Conservation (phyloP, 2,113 vertebrate genomes). For the Gyps fulvus region DNA sequence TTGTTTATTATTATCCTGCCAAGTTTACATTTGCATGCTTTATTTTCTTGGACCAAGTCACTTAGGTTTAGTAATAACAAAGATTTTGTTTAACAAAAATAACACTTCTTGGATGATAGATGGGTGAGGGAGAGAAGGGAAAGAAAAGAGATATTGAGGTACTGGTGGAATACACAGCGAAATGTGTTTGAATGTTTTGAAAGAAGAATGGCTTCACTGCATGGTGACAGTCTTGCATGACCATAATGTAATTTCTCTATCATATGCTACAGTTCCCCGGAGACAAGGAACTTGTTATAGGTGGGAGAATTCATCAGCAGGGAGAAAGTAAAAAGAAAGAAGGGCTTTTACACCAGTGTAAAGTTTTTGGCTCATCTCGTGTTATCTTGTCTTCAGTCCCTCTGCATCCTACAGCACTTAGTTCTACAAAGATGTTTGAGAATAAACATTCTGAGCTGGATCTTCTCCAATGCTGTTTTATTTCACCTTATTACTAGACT, state of each 20-base stretch:
- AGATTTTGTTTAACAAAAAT: neutral
- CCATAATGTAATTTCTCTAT: neutral
- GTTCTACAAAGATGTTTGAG: neutral
- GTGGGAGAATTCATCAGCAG: neutral
- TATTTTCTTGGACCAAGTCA: constrained; percentile 9
- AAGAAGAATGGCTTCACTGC: neutral
- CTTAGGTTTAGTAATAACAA: neutral
- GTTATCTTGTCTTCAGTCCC: neutral
- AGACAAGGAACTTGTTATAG: neutral
- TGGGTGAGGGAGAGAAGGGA: neutral
- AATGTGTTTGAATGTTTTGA: neutral
- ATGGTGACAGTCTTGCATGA: neutral
- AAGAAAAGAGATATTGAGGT: neutral
- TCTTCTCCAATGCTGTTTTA: neutral
- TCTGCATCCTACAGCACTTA: neutral
- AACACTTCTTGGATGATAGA: neutral
- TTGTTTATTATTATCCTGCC: constrained; percentile 32
- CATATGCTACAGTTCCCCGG: neutral
- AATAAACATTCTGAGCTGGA: neutral
- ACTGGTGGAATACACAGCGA: neutral
- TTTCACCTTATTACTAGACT: neutral
- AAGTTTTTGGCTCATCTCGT: neutral
- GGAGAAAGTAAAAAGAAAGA: neutral
- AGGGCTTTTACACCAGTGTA: neutral
- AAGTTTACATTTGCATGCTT: constrained; percentile 34